These are phyloP conservation scores for Asbolus verrucosus DNA, from an alignment of 1,140 invertebrate genomes.

Conservation along the genomic window DNA sequence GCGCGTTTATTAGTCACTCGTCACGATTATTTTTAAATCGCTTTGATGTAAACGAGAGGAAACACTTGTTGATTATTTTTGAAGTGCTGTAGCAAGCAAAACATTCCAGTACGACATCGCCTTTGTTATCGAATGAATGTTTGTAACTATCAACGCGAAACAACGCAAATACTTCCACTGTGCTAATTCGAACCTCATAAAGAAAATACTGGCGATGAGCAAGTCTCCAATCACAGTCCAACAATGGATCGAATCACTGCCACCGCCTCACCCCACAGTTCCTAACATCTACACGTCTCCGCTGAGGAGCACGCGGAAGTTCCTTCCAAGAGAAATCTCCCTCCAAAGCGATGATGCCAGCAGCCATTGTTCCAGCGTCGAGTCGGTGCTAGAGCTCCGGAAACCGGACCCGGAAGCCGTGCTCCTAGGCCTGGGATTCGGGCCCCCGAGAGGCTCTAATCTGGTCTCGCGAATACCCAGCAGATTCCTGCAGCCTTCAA, in stretches of 20 bases:
- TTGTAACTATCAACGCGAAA: too few relatives aligned
- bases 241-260: slow-evolving; percentile 52
- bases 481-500: slow-evolving; percentile 66
- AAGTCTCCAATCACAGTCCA: slow-evolving; percentile 51
- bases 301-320: slow-evolving; percentile 14
- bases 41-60: too few relatives aligned
- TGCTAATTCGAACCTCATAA: too few relatives aligned
- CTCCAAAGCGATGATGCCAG: slow-evolving; percentile 75
- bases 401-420: slow-evolving; percentile 82
- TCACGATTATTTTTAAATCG: too few relatives aligned
- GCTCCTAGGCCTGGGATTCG: slow-evolving; percentile 78
- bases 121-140: too few relatives aligned
- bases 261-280: slow-evolving; percentile 10
- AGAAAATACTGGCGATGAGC: slow-evolving; percentile 41
- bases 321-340: slow-evolving; percentile 68
- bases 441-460: slow-evolving; percentile 69
- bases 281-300: slow-evolving; percentile 14
- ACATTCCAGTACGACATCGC: too few relatives aligned
- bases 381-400: slow-evolving; percentile 78
- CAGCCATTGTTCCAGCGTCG: slow-evolving; percentile 79
- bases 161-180: too few relatives aligned
- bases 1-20: background rate
- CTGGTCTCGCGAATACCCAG: slow-evolving; percentile 76
- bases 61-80: too few relatives aligned
- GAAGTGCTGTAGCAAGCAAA: too few relatives aligned